Base-by-base conservation (phyloP, 2,113 vertebrate species). In the Chroicocephalus ridibundus region DNA sequence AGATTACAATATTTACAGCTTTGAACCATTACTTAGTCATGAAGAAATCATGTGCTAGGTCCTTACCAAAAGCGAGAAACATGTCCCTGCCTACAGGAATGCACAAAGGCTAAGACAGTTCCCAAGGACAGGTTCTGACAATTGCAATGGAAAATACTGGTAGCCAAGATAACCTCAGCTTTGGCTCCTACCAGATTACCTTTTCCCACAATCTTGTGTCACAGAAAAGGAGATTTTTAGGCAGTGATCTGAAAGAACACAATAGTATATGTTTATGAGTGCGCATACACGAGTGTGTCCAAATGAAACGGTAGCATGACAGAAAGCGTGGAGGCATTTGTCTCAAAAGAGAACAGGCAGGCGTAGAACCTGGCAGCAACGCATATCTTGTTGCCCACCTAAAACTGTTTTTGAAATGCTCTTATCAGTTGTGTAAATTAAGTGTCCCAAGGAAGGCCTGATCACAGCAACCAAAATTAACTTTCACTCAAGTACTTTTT, bases 301-400 rank as follows among this genome's bases (percentile, higher is more conserved):
- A 65, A 79, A 36, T 7, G 60, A 31, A 91, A 51, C 47, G 5
- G 13, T 4, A 71, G 16, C 2, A 11, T 27, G 32, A 74, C 11
- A 77, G 17, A 51, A 77, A 4, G 1, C 0, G 0, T 55, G 58
- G 31, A 2, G 5, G 29, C 13, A 42, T 34, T 91, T 83, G 18
- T 25, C 25, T 77, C 58, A 83, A 44, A 62, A 83, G 10, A 62
- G 47, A 58, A 80, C 7, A 68, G 25, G 47, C 12, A 60, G 38
- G 46, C 51, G 25, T 1, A 20, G 32, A 74, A 54, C 9, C 9
- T 36, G 4, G 18, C 11, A 87, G 16, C 18, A 82, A 17, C 8
- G 46, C 6, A 82, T 69, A 66, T 89, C 9, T 62, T 90, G 16
- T 13, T 40, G 14, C 16, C 68, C 10, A 42, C 17, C 34, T 76